Percentiles rank a stretch among this genome's conserved stretches.
Evolutionary conservation across 2,888 invertebrate species (phyloP).

Genomic region (Strigamia crassipes): DNA sequence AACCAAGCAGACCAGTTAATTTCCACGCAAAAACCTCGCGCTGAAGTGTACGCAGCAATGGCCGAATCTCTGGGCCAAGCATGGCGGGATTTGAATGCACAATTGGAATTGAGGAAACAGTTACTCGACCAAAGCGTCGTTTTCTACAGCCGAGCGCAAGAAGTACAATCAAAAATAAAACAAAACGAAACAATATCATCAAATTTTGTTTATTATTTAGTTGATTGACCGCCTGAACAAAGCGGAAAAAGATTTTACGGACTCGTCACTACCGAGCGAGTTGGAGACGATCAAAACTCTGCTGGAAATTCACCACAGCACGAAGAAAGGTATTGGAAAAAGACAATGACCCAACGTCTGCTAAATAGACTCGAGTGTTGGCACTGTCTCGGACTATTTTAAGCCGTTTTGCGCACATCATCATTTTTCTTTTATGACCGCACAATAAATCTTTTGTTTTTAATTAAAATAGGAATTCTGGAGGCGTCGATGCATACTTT

Average conservation of each 20-base stretch:
- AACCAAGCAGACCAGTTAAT: conserved; percentile 84
- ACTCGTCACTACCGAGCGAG: conserved; percentile 71
- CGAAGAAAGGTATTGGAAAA: conserved; percentile 64
- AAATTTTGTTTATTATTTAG: conserved; percentile 56
- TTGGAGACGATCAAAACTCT: conserved; percentile 73
- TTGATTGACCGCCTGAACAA: conserved; percentile 72
- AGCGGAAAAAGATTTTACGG: conserved; percentile 71
- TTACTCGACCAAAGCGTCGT: conserved; percentile 77
- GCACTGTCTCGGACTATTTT: not conserved
- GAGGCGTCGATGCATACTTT: conserved; percentile 79
- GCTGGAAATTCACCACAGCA: conserved; percentile 72
- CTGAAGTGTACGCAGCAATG: conserved; percentile 84
- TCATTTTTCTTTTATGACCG: not conserved
- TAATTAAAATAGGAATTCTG: conserved; percentile 64
- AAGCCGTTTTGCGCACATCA: not conserved
- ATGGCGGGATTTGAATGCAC: conserved; percentile 81
- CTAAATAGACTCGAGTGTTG: not conserved
- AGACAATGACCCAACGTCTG: not conserved
- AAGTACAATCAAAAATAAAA: conserved; percentile 57
- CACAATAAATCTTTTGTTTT: not conserved
- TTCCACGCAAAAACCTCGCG: conserved; percentile 71
- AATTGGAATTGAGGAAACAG: conserved; percentile 75
- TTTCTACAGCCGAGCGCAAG: conserved; percentile 67
- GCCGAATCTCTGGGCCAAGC: conserved; percentile 68
- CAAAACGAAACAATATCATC: not conserved